Evolutionary conservation across 2,797 vertebrate genomes (phyloP).

Genomic region (Lateolabrax maculatus): DNA sequence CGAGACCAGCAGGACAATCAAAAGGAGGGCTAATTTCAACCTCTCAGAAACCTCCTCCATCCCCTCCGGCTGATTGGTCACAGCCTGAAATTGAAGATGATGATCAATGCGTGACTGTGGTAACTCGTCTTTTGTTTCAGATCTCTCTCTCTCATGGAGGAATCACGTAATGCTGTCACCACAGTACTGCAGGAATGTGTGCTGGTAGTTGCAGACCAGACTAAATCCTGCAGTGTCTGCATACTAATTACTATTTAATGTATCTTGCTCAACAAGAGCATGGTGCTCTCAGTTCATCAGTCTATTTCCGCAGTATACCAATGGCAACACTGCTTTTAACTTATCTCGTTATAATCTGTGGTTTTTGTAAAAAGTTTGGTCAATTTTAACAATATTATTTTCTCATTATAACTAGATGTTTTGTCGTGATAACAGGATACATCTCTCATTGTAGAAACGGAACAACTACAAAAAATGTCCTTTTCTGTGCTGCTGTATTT

Average conservation of each 20-base stretch:
- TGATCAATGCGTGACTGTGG: conserved; percentile 8
- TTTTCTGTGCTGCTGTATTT: not conserved
- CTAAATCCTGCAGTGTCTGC: conserved; percentile 19
- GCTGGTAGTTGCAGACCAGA: not conserved
- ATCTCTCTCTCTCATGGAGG: not conserved
- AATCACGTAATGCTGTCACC: not conserved
- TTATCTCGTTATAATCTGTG: not conserved
- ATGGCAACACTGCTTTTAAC: not conserved
- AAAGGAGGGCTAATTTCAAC: conserved; percentile 3
- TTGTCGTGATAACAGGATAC: not conserved
- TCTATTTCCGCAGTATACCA: not conserved
- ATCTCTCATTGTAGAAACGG: not conserved
- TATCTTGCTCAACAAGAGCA: not conserved
- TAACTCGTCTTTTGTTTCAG: conserved; percentile 20
- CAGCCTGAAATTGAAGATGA: conserved; percentile 33
- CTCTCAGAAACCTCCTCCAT: conserved; percentile 23
- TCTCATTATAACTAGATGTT: not conserved
- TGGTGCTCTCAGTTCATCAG: not conserved
- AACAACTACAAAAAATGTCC: too few species aligned
- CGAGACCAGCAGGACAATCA: conserved; percentile 1
- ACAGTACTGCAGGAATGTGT: not conserved
- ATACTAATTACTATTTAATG: conserved; percentile 18
- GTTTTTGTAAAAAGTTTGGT: conserved; percentile 1
- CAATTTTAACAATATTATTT: conserved; percentile 1
- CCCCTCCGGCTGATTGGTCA: conserved; percentile 17